Evolutionary conservation across 2,797 vertebrate genomes (phyloP).

Genomic region (Periophthalmus magnuspinnatus): DNA sequence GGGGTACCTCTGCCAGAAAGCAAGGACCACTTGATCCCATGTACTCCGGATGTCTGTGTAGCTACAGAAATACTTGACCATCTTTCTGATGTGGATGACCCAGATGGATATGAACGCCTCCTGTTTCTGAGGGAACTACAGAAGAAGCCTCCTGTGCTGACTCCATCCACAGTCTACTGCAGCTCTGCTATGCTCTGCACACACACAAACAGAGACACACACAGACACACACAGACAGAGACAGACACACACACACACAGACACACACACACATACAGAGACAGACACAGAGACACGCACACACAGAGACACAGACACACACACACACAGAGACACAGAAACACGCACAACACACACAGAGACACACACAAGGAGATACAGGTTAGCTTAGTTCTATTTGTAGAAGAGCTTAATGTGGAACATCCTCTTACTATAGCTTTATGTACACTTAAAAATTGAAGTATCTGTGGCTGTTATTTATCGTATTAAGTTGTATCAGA

Average conservation of each 20-base stretch:
- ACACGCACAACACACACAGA: too few species aligned
- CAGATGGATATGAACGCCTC: constrained; percentile 20
- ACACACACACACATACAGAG: constrained; percentile 1
- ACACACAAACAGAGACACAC: constrained; percentile 4
- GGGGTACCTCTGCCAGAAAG: constrained; percentile 81
- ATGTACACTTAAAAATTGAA: too few species aligned
- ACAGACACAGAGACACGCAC: too few species aligned
- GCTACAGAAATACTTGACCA: constrained; percentile 79
- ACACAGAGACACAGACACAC: neutral
- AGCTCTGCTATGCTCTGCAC: constrained; percentile 24
- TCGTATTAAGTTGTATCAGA: too few species aligned
- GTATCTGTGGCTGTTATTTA: too few species aligned
- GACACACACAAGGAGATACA: neutral
- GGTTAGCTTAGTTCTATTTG: neutral
- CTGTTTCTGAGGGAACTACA: constrained; percentile 13
- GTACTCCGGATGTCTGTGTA: constrained; percentile 67
- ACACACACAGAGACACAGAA: neutral
- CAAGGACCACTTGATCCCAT: constrained; percentile 79
- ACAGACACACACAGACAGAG: neutral
- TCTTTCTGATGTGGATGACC: constrained; percentile 44
- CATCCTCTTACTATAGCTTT: neutral
- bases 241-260: too few species aligned
- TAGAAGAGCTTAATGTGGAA: neutral
- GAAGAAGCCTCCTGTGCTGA: constrained; percentile 35
- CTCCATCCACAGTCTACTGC: constrained; percentile 66